Evolutionary conservation across 2,888 invertebrate species (phyloP), one percentile per base, ranked within the genome.

Genomic region (Cartodere bifasciata): DNA sequence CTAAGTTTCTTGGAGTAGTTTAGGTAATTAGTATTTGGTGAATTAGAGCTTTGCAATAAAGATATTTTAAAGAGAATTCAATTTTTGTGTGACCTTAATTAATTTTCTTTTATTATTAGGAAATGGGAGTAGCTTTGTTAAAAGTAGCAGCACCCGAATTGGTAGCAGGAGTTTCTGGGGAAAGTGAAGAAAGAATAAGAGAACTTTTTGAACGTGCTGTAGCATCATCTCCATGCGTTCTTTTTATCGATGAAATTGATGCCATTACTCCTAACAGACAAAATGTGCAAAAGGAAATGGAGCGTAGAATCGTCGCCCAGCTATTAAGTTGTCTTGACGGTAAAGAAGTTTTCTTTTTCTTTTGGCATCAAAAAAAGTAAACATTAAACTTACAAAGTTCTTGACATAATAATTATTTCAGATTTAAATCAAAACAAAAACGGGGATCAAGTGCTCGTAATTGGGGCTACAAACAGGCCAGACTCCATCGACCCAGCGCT

Each of bases 181-280:
- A 94, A 58, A 91, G 91, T 1, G 97, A 98, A 59, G 84, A 88
- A 51, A 71, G 90, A 43, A 85, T 97, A 37, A 68, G 95, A 38
- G 83, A 88, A 44, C 60, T 95, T 9, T 97, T 98, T 63, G 84
- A 88, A 21, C 75, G 81, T 51, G 92, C 94, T 2, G 56, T 70
- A 4, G 59, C 64, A 34, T 62, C 71, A 29, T 72, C 85, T 6
- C 88, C 90, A 0, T 83, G 87, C 55, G 73, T 95, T 9, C 60
- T 95, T 21, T 92, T 95, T 52, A 79, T 98, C 39, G 97, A 98
- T 62, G 94, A 97, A 64, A 86, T 98, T 36, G 97, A 98, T 65
- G 79, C 90, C n/a, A 82, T 98, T 25, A 86, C 90, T 16, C 85
- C 84, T 4, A 87, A 90, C 54, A 68, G 92, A 50, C 79, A 88